phyloP scores from a whole-genome alignment of 2,113 vertebrate species.

The Megaptera novaeangliae region DNA sequence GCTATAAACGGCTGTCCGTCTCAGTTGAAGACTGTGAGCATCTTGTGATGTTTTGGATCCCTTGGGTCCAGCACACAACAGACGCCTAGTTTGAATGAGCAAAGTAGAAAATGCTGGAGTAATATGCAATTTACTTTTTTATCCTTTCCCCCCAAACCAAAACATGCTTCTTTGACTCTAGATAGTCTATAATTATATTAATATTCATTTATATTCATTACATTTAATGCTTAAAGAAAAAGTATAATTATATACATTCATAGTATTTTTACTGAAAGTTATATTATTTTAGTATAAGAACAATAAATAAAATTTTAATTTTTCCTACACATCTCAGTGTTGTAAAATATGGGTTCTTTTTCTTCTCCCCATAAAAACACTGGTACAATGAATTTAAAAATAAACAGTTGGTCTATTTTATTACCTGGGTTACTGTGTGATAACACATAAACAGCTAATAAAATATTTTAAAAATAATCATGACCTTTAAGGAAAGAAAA shows the following conservation, averaged over 20 bases:
- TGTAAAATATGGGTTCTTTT: neutral
- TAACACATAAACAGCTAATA: neutral
- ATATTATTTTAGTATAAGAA: neutral
- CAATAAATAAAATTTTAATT: conserved; percentile 14
- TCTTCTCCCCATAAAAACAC: neutral
- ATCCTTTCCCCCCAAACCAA: neutral
- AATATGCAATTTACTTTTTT: neutral
- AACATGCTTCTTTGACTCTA: neutral
- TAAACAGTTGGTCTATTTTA: neutral
- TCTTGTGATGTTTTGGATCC: neutral
- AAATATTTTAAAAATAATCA: conserved; percentile 27
- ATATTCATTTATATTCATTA: neutral
- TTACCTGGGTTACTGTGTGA: neutral
- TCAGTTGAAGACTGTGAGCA: neutral
- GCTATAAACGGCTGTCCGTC: neutral
- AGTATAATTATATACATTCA: neutral
- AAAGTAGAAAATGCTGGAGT: neutral
- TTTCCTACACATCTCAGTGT: neutral
- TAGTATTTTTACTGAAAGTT: neutral
- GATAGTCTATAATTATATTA: neutral
- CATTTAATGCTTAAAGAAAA: conserved; percentile 10
- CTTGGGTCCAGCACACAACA: neutral
- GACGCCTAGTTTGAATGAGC: neutral
- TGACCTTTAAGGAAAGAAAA: neutral
- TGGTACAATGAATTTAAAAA: neutral